Evolutionary conservation across 2,797 vertebrate genomes (phyloP), one percentile per base, ranked within the genome.

Genomic region (Smutsia temminckii): DNA sequence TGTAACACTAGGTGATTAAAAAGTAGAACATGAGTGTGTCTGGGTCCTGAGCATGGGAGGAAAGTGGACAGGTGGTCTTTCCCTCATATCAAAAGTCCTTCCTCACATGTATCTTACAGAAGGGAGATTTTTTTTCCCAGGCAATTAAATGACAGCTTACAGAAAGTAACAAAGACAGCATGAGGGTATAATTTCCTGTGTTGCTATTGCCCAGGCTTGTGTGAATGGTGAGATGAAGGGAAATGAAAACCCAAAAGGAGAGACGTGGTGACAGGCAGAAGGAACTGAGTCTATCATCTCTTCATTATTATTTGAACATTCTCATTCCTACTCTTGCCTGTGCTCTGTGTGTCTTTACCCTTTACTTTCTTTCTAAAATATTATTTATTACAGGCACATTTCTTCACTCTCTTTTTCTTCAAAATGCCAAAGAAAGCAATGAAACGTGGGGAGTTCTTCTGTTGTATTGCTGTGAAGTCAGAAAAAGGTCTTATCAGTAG

Each of bases 241-340:
- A 92, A 92, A 75, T 46, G 34, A 86, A 78, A 96, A 93, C 88
- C 55, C 90, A 85, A 74, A 72, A 97, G 7, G 53, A 66, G 64
- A 59, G 77, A 83, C 29, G 63, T 53, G 72, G 55, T 64, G n/a
- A 29, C 32, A 86, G 72, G 81, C 10, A 21, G 57, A 42, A 25
- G 49, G 61, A 46, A 57, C 69, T 49, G 71, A 78, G 17, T 78
- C 42, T 29, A 71, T 42, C 37, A 27, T 64, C 55, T 55, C 53
- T 81, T 88, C 85, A 32, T 79, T 96, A 29, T 49, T 32, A 11
- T 46, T 85, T 71, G 87, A 80, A 91, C 53, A 66, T 8, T 27
- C 29, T 83, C 71, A 37, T 69, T 85, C 55, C 89, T 34, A 32
- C 0, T 42, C 53, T 8, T 8, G 21, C 32, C 66, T 72, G 61